Percentiles rank a stretch among this genome's conserved stretches.
phyloP scores from a whole-genome alignment of 2,797 vertebrate genomes.

The Pempheris klunzingeri region DNA sequence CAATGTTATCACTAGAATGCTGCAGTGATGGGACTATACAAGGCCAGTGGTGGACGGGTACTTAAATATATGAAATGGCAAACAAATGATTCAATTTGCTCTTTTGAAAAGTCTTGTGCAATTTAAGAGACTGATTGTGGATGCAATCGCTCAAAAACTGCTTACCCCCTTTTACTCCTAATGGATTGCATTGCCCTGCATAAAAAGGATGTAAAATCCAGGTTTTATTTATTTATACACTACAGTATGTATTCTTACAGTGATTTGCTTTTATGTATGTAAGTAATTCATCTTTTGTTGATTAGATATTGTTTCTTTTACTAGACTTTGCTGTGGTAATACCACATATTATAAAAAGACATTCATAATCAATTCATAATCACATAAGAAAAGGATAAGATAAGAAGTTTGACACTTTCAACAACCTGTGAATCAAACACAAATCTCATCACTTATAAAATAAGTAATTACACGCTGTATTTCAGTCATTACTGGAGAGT shows the following conservation, averaged over 20 bases:
- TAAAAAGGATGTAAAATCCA: constrained; percentile 9
- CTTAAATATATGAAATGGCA: constrained; percentile 74
- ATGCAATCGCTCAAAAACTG: constrained; percentile 56
- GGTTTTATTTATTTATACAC: constrained; percentile 19
- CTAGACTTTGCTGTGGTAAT: background rate
- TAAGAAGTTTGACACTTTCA: background rate
- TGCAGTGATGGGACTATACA: constrained; percentile 53
- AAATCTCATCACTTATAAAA: constrained; percentile 36
- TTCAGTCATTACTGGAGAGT: constrained; percentile 30
- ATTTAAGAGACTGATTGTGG: constrained; percentile 72
- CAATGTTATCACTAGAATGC: constrained; percentile 66
- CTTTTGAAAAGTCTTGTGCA: constrained; percentile 68
- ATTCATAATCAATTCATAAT: background rate
- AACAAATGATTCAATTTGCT: constrained; percentile 70
- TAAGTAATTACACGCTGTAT: constrained; percentile 17
- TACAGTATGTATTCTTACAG: constrained; percentile 2
- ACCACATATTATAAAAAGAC: background rate
- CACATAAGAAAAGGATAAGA: too few relatives aligned
- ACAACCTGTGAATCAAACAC: constrained; percentile 20
- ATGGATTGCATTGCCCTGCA: constrained; percentile 14
- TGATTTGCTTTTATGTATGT: background rate
- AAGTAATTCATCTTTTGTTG: background rate
- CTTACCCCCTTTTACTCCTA: constrained; percentile 16
- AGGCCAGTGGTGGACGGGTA: constrained; percentile 53
- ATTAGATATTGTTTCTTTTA: constrained; percentile 4